A percentile compares a stretch with the other conserved stretches of the same genome.
These are phyloP conservation scores for Aporophyla lueneburgensis DNA, from an alignment of 2,888 invertebrate species.

Conservation along the genomic window DNA sequence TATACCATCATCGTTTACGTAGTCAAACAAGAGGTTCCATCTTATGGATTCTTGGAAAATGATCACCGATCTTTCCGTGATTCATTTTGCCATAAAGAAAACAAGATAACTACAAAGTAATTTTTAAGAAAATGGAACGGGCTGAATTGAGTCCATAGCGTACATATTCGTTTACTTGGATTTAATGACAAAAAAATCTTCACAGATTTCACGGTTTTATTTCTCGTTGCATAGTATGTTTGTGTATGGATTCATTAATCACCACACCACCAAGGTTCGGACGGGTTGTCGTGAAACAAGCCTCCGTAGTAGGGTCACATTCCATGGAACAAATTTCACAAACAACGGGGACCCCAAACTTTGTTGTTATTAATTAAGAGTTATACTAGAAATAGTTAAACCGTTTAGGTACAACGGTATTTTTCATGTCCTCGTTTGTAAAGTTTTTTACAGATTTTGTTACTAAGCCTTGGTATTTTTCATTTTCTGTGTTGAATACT, in stretches of 20 bases:
- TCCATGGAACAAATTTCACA: constrained; percentile 65
- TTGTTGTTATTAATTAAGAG: constrained; percentile 71
- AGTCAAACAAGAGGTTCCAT: not conserved
- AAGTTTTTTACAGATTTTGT: constrained; percentile 33
- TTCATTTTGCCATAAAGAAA: not conserved
- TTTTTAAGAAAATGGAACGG: not conserved
- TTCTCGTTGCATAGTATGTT: not conserved
- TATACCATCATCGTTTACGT: not conserved
- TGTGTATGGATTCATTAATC: constrained; percentile 32
- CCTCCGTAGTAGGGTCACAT: constrained; percentile 60
- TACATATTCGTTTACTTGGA: not conserved
- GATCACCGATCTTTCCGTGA: too few relatives aligned
- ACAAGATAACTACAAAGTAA: not conserved
- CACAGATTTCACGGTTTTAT: not conserved
- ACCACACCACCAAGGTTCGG: not conserved
- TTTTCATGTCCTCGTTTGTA: constrained; percentile 49
- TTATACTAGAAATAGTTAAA: constrained; percentile 65
- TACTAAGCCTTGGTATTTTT: not conserved
- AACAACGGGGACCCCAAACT: constrained; percentile 63
- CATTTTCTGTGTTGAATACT: not conserved
- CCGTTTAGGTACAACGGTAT: constrained; percentile 44
- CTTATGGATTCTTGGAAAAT: not conserved
- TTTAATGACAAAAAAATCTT: not conserved
- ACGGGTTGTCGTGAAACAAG: constrained; percentile 26
- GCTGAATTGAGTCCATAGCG: not conserved